Evolutionary conservation across 1,140 invertebrate species (phyloP).

Genomic region (Ectropis grisescens): DNA sequence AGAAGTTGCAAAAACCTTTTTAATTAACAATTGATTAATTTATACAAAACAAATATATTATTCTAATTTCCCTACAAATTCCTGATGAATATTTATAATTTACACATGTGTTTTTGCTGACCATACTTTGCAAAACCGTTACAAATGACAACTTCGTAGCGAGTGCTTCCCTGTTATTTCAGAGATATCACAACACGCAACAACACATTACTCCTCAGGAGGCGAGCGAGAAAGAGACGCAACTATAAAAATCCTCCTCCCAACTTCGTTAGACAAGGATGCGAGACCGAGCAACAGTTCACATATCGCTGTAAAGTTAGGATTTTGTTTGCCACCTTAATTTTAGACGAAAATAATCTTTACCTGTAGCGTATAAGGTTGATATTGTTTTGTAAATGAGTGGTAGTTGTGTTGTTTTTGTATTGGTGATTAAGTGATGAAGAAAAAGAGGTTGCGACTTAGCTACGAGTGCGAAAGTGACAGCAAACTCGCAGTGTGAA

Average conservation of each 20-base stretch:
- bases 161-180: slow-evolving; percentile 70
- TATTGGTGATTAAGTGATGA: slow-evolving; percentile 30
- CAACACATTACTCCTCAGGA: slow-evolving; percentile 67
- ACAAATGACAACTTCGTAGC: slow-evolving; percentile 68
- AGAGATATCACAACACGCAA: slow-evolving; percentile 70
- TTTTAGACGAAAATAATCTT: too few relatives aligned
- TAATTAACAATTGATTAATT: too few relatives aligned
- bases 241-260: slow-evolving; percentile 43
- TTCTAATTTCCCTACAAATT: too few relatives aligned
- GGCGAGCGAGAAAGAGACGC: slow-evolving; percentile 41
- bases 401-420: neutral
- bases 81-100: too few relatives aligned
- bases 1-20: too few relatives aligned
- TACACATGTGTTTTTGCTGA: slow-evolving; percentile 40
- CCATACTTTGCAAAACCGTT: slow-evolving; percentile 54
- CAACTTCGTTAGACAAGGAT: slow-evolving; percentile 28
- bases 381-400: too few relatives aligned
- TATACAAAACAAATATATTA: too few relatives aligned
- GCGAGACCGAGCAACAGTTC: slow-evolving; percentile 52
- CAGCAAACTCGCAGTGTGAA: slow-evolving; percentile 38
- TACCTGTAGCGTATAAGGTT: too few relatives aligned
- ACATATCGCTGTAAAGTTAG: slow-evolving; percentile 30
- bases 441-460: slow-evolving; percentile 40
- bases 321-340: too few relatives aligned
- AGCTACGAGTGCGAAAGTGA: slow-evolving; percentile 32